These are phyloP conservation scores for Euzetes globulus DNA, from an alignment of 2,888 invertebrate species.

Conservation along the genomic window DNA sequence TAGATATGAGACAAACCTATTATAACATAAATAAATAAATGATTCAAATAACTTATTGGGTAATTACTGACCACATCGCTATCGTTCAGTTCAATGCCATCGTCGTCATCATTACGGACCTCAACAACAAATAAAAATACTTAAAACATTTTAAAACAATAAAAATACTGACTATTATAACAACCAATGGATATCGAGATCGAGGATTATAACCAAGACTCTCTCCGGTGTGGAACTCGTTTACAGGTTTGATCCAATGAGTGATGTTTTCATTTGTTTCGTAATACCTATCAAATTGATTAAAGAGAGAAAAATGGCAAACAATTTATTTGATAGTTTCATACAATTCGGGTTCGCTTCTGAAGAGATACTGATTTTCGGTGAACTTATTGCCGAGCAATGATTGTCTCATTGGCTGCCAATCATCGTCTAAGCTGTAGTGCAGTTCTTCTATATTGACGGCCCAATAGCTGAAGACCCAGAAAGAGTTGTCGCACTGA, in stretches of 20 bases:
- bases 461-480: slow-evolving; percentile 34
- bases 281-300: slow-evolving; percentile 24
- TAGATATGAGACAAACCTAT: slow-evolving; percentile 63
- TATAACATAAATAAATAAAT: slow-evolving; percentile 47
- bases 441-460: slow-evolving; percentile 32
- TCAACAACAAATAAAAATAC: neutral
- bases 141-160: neutral
- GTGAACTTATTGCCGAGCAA: slow-evolving; percentile 28
- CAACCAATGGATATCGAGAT: slow-evolving; percentile 67
- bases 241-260: slow-evolving; percentile 29
- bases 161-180: slow-evolving; percentile 52
- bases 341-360: slow-evolving; percentile 33
- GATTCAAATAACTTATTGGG: neutral
- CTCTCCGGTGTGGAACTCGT: slow-evolving; percentile 13
- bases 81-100: slow-evolving; percentile 27
- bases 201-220: slow-evolving; percentile 54
- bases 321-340: neutral
- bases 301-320: neutral
- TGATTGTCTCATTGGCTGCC: slow-evolving; percentile 26
- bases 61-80: slow-evolving; percentile 35
- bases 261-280: slow-evolving; percentile 25
- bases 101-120: slow-evolving; percentile 29
- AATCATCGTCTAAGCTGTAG: slow-evolving; percentile 21
- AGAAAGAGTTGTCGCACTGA: slow-evolving; percentile 33
- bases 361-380: neutral